Conservation (phyloP, 1,140 invertebrate species). For the Conus ventricosus region DNA sequence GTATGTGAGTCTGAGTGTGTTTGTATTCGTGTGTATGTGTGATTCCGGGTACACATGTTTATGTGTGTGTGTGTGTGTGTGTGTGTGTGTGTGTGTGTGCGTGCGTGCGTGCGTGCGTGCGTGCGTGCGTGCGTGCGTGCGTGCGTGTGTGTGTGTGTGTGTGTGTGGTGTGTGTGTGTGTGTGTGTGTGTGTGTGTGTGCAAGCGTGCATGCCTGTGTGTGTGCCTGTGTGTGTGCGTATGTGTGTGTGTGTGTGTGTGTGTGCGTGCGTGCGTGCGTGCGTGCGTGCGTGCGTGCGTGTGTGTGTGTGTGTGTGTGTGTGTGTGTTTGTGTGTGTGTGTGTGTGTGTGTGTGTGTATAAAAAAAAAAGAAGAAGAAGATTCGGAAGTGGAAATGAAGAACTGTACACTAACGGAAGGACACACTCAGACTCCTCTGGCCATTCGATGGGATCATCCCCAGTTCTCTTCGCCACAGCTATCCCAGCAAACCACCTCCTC, state of each 20-base stretch:
- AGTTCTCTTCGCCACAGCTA: too few relatives aligned
- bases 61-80: constrained; percentile 7
- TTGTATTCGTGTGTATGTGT: neutral
- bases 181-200: neutral
- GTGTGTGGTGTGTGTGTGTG: too few relatives aligned
- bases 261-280: neutral
- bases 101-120: neutral
- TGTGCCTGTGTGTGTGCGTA: neutral
- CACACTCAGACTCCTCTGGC: too few relatives aligned
- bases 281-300: neutral
- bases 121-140: neutral
- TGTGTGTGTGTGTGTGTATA: neutral
- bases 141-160: too few relatives aligned
- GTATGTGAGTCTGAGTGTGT: too few relatives aligned
- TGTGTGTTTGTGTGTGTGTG: neutral
- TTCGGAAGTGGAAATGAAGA: too few relatives aligned
- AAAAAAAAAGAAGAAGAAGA: too few relatives aligned
- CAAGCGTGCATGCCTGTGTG: neutral
- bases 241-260: neutral
- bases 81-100: neutral
- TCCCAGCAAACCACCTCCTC: too few relatives aligned
- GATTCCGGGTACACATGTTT: too few relatives aligned
- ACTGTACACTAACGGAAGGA: too few relatives aligned
- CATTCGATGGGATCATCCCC: too few relatives aligned
- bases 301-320: neutral